A percentile compares a stretch with the other conserved stretches of the same genome.
Evolutionary conservation across 1,140 invertebrate species (phyloP).

Genomic region (Drosophila mauritiana): DNA sequence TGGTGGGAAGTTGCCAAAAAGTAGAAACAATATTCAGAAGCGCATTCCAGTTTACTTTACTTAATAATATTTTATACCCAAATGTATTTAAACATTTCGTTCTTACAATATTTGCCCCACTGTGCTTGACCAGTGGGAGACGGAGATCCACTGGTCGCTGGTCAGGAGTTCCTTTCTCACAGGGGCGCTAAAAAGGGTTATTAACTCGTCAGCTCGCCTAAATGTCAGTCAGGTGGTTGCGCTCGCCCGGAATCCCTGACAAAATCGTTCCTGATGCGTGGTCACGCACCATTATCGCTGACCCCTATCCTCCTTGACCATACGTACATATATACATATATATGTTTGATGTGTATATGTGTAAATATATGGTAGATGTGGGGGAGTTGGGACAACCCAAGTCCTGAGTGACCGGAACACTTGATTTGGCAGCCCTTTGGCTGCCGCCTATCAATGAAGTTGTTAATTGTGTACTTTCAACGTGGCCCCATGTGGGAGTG

Average conservation of each 20-base stretch:
- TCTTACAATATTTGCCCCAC: slow-evolving; percentile 1
- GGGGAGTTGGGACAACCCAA: slow-evolving; percentile 1
- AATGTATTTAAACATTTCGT: not conserved
- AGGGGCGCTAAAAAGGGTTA: slow-evolving; percentile 83
- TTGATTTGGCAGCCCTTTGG: slow-evolving; percentile 66
- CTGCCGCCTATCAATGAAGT: slow-evolving; percentile 75
- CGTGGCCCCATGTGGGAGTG: slow-evolving; percentile 3
- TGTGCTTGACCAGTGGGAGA: not conserved
- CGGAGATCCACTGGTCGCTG: not conserved
- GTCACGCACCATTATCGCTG: slow-evolving; percentile 82
- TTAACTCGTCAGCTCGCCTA: slow-evolving; percentile 83
- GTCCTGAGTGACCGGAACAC: slow-evolving; percentile 33
- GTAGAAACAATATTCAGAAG: not conserved
- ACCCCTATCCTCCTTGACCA: slow-evolving; percentile 5
- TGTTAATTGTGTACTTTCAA: slow-evolving; percentile 67
- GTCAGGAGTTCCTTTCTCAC: slow-evolving; percentile 23
- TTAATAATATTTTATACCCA: too few species aligned
- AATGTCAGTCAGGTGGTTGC: slow-evolving; percentile 75
- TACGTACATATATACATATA: not conserved
- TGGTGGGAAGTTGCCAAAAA: not conserved
- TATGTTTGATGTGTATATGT: not conserved
- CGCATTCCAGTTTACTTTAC: not conserved
- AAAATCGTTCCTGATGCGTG: slow-evolving; percentile 83
- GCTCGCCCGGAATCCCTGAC: slow-evolving; percentile 55
- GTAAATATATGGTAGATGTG: not conserved